Percentiles rank a stretch among this genome's conserved stretches.
Evolutionary conservation across 2,888 invertebrate genomes (phyloP).

Genomic region (Gasteruption jaculator): DNA sequence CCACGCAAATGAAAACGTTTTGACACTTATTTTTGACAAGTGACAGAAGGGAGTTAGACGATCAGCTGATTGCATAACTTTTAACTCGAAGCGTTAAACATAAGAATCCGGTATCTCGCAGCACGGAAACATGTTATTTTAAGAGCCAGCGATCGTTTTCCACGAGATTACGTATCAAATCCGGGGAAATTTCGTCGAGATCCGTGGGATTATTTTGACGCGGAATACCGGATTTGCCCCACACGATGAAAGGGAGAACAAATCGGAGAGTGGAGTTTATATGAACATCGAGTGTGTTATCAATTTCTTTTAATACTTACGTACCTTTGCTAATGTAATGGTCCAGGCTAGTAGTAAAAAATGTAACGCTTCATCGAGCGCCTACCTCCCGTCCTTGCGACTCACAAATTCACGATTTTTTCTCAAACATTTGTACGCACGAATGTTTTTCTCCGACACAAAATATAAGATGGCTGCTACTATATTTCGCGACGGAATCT

Average conservation of each 20-base stretch:
- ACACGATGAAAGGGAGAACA: neutral
- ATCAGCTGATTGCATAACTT: slow-evolving; percentile 53
- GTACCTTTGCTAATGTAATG: slow-evolving; percentile 51
- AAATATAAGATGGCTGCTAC: slow-evolving; percentile 53
- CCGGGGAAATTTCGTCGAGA: no score
- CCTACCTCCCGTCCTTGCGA: slow-evolving; percentile 41
- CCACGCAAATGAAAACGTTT: slow-evolving; percentile 36
- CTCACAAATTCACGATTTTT: slow-evolving; percentile 40
- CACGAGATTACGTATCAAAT: no score
- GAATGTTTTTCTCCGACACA: slow-evolving; percentile 51
- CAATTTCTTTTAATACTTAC: no score
- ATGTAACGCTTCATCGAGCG: slow-evolving; percentile 49
- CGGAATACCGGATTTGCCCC: slow-evolving; percentile 19
- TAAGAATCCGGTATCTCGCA: neutral
- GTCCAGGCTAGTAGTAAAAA: slow-evolving; percentile 47
- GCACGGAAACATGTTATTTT: no score
- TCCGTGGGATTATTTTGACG: slow-evolving; percentile 20
- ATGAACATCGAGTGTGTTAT: no score
- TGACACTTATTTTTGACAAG: slow-evolving; percentile 51
- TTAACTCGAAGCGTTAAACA: slow-evolving; percentile 30
- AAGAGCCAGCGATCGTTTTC: no score
- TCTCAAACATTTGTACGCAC: slow-evolving; percentile 49
- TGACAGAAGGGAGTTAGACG: slow-evolving; percentile 45
- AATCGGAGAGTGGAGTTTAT: neutral
- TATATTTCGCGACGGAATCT: slow-evolving; percentile 39